Evolutionary conservation across 1,140 invertebrate genomes (phyloP).

Genomic region (Palaemon carinicauda): DNA sequence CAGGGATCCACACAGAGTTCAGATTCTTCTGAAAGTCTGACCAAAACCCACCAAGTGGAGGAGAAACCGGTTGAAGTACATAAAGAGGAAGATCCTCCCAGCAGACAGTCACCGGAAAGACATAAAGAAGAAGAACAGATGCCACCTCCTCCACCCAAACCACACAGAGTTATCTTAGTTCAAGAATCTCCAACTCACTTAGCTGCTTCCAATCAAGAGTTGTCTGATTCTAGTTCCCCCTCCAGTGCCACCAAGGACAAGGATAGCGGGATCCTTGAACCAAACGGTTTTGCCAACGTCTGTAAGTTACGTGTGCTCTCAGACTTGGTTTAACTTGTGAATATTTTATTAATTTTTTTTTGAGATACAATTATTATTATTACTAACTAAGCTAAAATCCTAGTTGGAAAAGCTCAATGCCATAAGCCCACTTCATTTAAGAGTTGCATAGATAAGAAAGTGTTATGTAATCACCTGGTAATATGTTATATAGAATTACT

Average conservation of each 20-base stretch:
- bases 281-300: not conserved
- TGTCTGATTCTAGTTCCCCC: not conserved
- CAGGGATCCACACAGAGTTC: too few species aligned
- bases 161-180: constrained; percentile 15
- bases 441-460: too few species aligned
- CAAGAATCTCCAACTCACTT: constrained; percentile 22
- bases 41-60: too few species aligned
- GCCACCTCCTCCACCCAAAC: not conserved
- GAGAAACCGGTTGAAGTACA: too few species aligned
- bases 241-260: not conserved
- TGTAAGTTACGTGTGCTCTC: not conserved
- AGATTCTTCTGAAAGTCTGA: too few species aligned
- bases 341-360: not conserved
- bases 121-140: too few species aligned
- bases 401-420: too few species aligned
- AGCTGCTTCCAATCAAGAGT: not conserved
- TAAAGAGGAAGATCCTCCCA: not conserved
- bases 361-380: not conserved
- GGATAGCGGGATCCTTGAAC: constrained; percentile 14
- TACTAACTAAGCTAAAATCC: too few species aligned
- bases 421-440: too few species aligned
- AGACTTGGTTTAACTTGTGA: not conserved
- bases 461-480: too few species aligned
- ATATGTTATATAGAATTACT: too few species aligned
- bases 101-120: not conserved